Evolutionary conservation across 2,113 vertebrate genomes (phyloP).

Genomic region (Nothocercus julius): DNA sequence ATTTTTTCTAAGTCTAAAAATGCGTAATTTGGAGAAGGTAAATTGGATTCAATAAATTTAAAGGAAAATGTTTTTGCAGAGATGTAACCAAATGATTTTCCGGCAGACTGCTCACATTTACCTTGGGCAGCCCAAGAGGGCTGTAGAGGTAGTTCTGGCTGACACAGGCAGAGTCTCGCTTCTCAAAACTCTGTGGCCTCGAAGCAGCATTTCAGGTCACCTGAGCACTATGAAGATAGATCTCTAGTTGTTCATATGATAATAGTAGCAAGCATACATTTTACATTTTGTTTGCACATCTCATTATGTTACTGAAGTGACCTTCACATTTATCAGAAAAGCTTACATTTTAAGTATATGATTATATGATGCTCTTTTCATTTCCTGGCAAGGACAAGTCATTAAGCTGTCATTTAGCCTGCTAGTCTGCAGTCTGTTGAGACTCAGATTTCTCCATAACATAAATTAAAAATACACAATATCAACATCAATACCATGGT

Average conservation of each 20-base stretch:
- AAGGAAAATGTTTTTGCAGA: not conserved
- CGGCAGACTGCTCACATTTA: not conserved
- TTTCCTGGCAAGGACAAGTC: not conserved
- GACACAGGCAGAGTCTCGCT: not conserved
- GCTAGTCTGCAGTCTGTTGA: not conserved
- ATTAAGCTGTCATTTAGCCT: not conserved
- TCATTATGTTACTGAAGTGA: not conserved
- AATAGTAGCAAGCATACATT: not conserved
- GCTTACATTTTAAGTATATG: not conserved
- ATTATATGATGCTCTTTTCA: not conserved
- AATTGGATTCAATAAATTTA: not conserved
- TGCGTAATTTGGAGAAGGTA: rapidly evolving
- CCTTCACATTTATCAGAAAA: not conserved
- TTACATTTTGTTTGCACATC: not conserved
- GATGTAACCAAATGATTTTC: not conserved
- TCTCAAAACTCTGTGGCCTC: not conserved
- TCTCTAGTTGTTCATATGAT: not conserved
- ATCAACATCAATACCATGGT: not conserved
- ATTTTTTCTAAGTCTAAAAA: not conserved
- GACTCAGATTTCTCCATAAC: not conserved
- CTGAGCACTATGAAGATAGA: not conserved
- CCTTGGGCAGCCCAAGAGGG: rapidly evolving
- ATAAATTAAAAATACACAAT: not conserved
- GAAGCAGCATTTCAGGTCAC: not conserved
- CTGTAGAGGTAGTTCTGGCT: not conserved